Base-by-base conservation (phyloP, 1,140 invertebrate genomes). In the Penaeus japonicus region DNA sequence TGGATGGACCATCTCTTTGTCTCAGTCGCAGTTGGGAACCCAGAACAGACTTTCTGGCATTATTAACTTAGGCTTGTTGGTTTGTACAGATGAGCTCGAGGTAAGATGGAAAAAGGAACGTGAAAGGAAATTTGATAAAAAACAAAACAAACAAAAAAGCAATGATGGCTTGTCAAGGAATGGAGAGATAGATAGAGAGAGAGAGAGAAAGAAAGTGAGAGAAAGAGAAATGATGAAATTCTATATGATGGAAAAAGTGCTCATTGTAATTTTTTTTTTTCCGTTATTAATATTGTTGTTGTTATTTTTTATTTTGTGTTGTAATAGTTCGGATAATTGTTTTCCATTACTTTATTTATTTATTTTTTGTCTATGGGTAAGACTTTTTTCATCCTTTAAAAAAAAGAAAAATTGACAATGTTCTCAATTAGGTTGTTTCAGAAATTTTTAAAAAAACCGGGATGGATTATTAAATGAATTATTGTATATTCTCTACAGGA, bases 341-440 rank as follows among this genome's bases (percentile, higher is more conserved):
- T 47, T 47, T 47, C 7, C 47, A 30, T n/a, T 73, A 73, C n/a
- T 73, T 73, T 73, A 27, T 73, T 73, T n/a, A n/a, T n/a, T 73
- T 18, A 18, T 4, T 27, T 4, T 73, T 15, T 30, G 70, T 30
- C 35, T 5, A 73, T 30, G 70, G 70, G n/a, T 27, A 73, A 73
- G 15, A 27, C 17, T 32, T 10, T 30, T 30, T 73, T 73, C 15
- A 24, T 73, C 27, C 24, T 70, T 80, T 53, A 24, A 65, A 27
- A 65, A 65, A 65, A 65, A 65, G n/a, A 24, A 65, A 18, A 32
- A 32, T 87, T 87, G 47, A 85, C 78, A 47, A 47, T 47, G 47
- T 85, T 85, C 73, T 85, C 84, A 87, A 47, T 24, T 87, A 87
- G 85, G 85, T 87, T 87, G 85, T 87, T 87, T 65, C 47, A 47